These are phyloP conservation scores for Buphagus erythrorhynchus DNA, from an alignment of 2,797 vertebrate species.

Conservation along the genomic window DNA sequence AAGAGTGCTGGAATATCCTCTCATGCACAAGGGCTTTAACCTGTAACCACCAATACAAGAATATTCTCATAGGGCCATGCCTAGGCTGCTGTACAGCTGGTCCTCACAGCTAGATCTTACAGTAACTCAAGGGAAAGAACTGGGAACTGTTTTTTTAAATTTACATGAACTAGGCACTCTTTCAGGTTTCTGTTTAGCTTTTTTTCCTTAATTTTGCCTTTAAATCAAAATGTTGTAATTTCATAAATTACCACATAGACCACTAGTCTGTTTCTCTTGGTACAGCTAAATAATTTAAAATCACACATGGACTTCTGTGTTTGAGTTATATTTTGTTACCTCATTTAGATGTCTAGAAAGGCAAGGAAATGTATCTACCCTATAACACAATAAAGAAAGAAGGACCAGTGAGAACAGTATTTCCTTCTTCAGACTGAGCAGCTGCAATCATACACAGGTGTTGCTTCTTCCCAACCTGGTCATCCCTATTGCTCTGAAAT, in stretches of 20 bases:
- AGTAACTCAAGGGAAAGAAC: neutral
- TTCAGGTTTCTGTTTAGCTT: neutral
- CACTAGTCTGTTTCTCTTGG: neutral
- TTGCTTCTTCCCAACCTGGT: neutral
- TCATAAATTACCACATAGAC: neutral
- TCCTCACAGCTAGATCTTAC: neutral
- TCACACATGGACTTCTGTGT: neutral
- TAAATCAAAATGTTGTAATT: neutral
- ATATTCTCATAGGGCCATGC: neutral
- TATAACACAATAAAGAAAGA: neutral
- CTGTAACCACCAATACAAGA: fast-evolving
- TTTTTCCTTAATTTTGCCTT: neutral
- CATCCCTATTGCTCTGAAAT: neutral
- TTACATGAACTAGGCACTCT: neutral
- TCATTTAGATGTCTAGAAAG: neutral
- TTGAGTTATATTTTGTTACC: neutral
- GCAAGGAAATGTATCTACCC: neutral
- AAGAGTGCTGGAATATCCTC: neutral
- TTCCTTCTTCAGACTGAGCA: neutral
- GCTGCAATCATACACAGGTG: neutral
- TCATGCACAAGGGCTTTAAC: neutral
- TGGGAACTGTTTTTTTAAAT: neutral
- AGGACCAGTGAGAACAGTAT: neutral
- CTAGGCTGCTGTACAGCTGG: neutral
- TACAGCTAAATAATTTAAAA: neutral